Conservation (phyloP, 2,797 vertebrate genomes). For the Falco peregrinus region DNA sequence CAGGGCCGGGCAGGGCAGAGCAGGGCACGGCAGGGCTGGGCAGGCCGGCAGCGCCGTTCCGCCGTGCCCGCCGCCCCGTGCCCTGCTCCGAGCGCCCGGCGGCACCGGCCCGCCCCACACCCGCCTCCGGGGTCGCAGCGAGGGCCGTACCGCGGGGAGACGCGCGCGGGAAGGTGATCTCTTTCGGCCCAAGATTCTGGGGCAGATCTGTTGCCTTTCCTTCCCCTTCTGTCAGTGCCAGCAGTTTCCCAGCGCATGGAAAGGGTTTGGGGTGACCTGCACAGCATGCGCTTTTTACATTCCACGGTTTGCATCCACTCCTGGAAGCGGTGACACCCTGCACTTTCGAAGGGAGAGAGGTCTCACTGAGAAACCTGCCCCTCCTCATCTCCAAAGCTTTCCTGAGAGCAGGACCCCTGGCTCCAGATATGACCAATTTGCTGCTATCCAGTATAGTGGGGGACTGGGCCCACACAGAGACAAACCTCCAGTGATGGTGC, state of each 20-base stretch:
- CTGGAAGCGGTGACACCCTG: neutral
- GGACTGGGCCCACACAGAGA: neutral
- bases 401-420: neutral
- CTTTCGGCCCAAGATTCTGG: neutral
- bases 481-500: neutral
- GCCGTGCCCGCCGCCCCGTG: too few species aligned
- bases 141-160: too few species aligned
- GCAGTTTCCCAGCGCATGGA: neutral
- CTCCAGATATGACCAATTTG: neutral
- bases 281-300: too few species aligned
- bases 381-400: neutral
- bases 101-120: too few species aligned
- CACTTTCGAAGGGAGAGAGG: neutral
- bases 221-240: neutral
- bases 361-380: neutral
- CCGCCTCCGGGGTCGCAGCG: too few species aligned
- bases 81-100: too few species aligned
- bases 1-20: too few species aligned
- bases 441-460: neutral
- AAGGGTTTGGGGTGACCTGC: neutral
- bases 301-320: neutral
- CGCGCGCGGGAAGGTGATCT: accelerated
- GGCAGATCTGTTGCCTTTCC: neutral
- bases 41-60: too few species aligned
- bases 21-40: too few species aligned